Base-by-base conservation (phyloP, 2,888 invertebrate genomes). In the Augiades crinisus region DNA sequence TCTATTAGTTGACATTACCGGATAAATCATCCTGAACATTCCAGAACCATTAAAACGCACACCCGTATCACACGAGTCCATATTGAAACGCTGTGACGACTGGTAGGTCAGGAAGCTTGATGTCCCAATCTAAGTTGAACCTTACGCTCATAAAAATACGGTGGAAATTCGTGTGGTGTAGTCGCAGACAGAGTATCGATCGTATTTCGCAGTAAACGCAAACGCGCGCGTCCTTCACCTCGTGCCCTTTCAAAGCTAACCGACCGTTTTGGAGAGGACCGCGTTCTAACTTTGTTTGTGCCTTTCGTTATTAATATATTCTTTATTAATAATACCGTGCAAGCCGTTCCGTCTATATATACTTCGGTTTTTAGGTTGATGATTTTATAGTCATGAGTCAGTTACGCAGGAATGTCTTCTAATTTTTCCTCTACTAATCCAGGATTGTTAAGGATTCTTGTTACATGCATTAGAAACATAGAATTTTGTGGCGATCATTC, bases 221-320 rank as follows among this genome's bases (percentile, higher is more conserved):
- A 68, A 50, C 75, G 67, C 67, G 71, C 68, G 68, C 78, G 86
- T 83, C 86, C 85, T 85, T 86, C 85, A 85, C 85, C 86, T 68
- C 75, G 73, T 85, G 84, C 76, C 86, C 86, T 86, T 86, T 73
- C 69, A 50, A 61, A 67, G 60, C 67, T 65, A 75, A 56, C 70
- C 77, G 68, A 52, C 70, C 57, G 60, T 67, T 67, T 73, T 61
- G 54, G 59, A 65, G 63, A 71, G 67, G 57, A 43, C 51, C 27
- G 10, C 33, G 24, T 13, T 24, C 19, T 22, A 17, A 14, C 21
- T 21, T n/a, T 47, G 13, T 10, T 30, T 47, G 27, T 30, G 17
- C 6, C 27, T 30, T 6, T 24, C 36, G 27, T 27, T n/a, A n/a
- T n/a, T n/a, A n/a, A n/a, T n/a, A n/a, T n/a, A n/a, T n/a, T n/a